These are phyloP conservation scores for Calcarius lapponicus DNA, from an alignment of 2,797 vertebrate species.

Conservation along the genomic window DNA sequence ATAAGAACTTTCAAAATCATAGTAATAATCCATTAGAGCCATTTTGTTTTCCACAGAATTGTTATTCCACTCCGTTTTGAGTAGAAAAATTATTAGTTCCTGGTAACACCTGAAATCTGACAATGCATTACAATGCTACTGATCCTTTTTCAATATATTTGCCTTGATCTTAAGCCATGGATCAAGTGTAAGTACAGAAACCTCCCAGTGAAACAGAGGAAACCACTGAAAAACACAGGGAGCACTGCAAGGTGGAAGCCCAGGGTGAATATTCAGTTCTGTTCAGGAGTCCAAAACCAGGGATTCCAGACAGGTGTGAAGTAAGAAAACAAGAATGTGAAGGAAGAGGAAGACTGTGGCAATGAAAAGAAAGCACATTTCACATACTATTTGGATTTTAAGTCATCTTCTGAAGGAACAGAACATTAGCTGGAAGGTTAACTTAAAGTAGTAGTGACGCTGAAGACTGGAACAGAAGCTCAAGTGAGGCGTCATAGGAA, in stretches of 20 bases:
- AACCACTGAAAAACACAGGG: neutral
- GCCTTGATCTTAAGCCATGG: neutral
- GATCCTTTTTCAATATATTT: neutral
- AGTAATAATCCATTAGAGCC: neutral
- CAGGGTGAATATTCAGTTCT: neutral
- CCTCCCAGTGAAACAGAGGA: neutral
- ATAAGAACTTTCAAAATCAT: constrained; percentile 15
- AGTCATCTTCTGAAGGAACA: neutral
- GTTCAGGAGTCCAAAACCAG: neutral
- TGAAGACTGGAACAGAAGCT: neutral
- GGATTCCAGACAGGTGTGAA: neutral
- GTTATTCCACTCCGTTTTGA: neutral
- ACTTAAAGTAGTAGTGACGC: neutral
- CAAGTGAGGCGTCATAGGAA: neutral
- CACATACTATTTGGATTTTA: neutral
- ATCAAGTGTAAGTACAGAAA: neutral
- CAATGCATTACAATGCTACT: neutral
- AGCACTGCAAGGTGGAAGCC: neutral
- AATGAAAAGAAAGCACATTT: neutral
- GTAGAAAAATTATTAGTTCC: neutral
- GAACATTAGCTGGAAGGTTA: neutral
- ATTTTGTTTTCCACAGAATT: neutral
- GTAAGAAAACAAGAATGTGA: neutral
- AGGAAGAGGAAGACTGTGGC: neutral
- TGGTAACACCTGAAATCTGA: neutral